Evolutionary conservation across 1,140 invertebrate species (phyloP), one percentile per base, ranked within the genome.

Genomic region (Sycophila sp.): DNA sequence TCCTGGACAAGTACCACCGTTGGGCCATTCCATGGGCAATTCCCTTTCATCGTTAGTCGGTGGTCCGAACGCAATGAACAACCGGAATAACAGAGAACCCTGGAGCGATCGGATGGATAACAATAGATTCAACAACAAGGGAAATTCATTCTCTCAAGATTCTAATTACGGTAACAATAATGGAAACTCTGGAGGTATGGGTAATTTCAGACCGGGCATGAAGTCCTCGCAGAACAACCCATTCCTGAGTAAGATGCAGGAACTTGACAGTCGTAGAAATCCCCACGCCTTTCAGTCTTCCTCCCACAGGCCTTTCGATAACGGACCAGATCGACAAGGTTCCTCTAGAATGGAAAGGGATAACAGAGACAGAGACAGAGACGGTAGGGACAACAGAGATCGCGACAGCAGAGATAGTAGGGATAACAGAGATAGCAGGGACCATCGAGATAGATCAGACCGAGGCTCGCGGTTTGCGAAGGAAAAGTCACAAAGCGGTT

Each of bases 201-300:
- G 75, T 0, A 78, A 77, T 32, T 80, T 75, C 15, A 65, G 79
- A 4, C 68, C 68, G 1, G 75, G 47, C 45, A 72, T 65, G 26
- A 76, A 75, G 40, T 68, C 74, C 19, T 17, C 58, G 10, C 34
- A n/a, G 1, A 70, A 70, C 11, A 72, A 68, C 47, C 38, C 58
- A 0, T 75, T 75, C 38, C 13, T 70, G 10, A 75, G 45, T 22
- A 70, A 72, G 64, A 73, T 90, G 15, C 88, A 89, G 60, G 89
- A 90, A 55, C 69, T 90, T 2, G 88, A 88, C 8, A 88, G 88
- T 36, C 88, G 89, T 42, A 82, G 89, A 0, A 90, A 90, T 74
- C 89, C 89, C 0, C 87, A 90, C 64, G 89, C 89, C 0, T 90
- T 90, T 55, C 89, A 90, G n/a, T 59, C 82, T 0, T 60, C 26